Percentiles rank a stretch among this genome's conserved stretches.
Evolutionary conservation across 2,888 invertebrate species (phyloP).

Genomic region (Meliscaeva auricollis): DNA sequence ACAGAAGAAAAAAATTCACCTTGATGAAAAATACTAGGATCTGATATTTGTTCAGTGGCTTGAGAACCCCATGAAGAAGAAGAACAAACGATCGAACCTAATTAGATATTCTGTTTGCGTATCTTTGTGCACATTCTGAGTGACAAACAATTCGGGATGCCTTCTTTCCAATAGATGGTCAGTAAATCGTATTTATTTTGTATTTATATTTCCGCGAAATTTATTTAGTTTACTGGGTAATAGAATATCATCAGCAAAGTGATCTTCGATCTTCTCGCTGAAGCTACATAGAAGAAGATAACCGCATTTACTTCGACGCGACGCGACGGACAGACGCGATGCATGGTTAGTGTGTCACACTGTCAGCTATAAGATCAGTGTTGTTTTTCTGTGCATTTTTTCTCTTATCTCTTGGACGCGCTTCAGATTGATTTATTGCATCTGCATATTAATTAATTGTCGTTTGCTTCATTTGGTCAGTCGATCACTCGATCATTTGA

Average conservation of each 20-base stretch:
- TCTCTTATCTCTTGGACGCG: constrained; percentile 42
- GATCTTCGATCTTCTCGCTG: constrained; percentile 19
- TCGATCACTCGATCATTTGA: constrained; percentile 59
- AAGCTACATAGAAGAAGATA: neutral
- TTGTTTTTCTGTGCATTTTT: neutral
- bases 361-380: neutral
- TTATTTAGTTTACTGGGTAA: constrained; percentile 36
- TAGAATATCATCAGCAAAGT: neutral
- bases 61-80: neutral
- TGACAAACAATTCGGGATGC: constrained; percentile 4
- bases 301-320: neutral
- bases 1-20: too few species aligned
- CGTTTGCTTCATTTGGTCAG: constrained; percentile 48
- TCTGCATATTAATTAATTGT: constrained; percentile 62
- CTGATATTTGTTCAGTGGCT: neutral
- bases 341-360: constrained; percentile 6
- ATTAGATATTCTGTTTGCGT: constrained; percentile 12
- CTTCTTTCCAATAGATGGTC: neutral
- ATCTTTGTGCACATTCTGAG: constrained; percentile 4
- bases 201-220: constrained; percentile 29
- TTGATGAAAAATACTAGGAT: neutral
- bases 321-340: too few species aligned
- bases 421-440: constrained; percentile 65
- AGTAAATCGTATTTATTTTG: constrained; percentile 6
- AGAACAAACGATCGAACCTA: neutral